Evolutionary conservation across 2,113 vertebrate genomes (phyloP).

Genomic region (Poicephalus meyeri): DNA sequence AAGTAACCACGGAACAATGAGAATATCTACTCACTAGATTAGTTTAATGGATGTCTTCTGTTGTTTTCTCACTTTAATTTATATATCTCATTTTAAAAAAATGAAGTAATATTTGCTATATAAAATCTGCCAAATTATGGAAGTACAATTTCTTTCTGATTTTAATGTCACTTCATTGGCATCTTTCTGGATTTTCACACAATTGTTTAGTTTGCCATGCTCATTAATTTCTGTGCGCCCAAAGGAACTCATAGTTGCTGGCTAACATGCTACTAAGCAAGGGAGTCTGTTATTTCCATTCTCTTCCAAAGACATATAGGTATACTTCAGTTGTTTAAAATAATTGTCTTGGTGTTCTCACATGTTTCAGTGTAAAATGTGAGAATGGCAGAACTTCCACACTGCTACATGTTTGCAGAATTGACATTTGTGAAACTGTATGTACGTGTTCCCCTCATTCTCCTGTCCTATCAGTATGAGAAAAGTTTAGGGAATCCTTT

Average conservation of each 20-base stretch:
- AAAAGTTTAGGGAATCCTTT: background rate
- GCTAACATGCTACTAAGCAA: background rate
- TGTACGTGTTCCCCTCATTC: background rate
- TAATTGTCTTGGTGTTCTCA: background rate
- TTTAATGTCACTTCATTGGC: background rate
- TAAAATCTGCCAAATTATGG: background rate
- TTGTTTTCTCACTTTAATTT: background rate
- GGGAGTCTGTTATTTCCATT: background rate
- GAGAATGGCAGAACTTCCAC: background rate
- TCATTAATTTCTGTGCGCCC: background rate
- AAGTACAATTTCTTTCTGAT: background rate
- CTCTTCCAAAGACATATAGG: background rate
- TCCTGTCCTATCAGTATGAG: background rate
- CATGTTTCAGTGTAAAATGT: background rate
- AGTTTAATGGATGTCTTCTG: background rate
- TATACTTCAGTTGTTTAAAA: background rate
- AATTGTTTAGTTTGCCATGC: background rate
- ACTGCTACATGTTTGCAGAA: background rate
- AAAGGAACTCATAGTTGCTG: background rate
- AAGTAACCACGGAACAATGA: background rate
- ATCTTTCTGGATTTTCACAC: conserved; percentile 25
- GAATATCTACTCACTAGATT: background rate
- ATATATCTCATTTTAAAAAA: background rate
- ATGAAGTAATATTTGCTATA: background rate
- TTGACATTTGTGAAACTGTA: background rate